Percentiles rank a stretch among this genome's conserved stretches.
Conservation (phyloP, 92 coral and sea anemone species). For the Phymanthus crucifer region DNA sequence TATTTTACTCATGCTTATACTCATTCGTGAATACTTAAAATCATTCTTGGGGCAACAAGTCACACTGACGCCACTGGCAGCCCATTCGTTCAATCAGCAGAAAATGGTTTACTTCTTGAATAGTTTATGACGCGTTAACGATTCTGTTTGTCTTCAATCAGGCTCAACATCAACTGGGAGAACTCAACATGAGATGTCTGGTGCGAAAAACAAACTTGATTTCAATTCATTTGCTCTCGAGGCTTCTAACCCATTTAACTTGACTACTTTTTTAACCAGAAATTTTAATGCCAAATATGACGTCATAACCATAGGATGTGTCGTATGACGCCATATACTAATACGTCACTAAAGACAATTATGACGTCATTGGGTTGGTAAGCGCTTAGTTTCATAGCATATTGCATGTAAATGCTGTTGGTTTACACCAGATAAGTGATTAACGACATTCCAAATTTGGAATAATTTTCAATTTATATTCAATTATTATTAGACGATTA, state of each 20-base stretch:
- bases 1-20: not conserved
- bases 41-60: not conserved
- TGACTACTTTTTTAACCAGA: not conserved
- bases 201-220: slow-evolving; percentile 19
- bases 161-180: slow-evolving; percentile 40
- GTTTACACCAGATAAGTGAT: not conserved
- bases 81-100: not conserved
- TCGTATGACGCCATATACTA: too few relatives aligned
- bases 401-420: not conserved
- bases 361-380: too few relatives aligned
- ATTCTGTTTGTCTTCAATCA: slow-evolving; percentile 8
- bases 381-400: not conserved
- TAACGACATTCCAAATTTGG: too few relatives aligned
- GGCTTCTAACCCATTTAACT: not conserved
- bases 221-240: not conserved
- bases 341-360: not conserved
- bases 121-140: not conserved
- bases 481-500: too few relatives aligned
- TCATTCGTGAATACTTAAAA: not conserved
- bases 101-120: not conserved
- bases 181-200: slow-evolving; percentile 25
- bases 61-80: not conserved
- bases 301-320: not conserved
- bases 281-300: not conserved
- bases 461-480: too few relatives aligned